Conservation (phyloP, 2,113 vertebrate genomes). For the Sarotherodon lohbergeri region DNA sequence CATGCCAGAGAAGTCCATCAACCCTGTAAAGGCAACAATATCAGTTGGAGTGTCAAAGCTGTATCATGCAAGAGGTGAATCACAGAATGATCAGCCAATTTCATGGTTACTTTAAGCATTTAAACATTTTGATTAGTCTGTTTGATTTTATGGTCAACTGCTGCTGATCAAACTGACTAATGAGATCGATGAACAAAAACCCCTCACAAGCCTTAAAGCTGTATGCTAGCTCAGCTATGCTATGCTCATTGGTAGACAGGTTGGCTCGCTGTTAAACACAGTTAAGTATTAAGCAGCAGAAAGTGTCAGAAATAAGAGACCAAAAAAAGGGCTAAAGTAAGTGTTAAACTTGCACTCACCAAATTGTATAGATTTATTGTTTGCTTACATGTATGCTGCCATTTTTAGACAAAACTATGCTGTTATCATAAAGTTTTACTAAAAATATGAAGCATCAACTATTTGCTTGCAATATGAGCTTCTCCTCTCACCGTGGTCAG, state of each 20-base stretch:
- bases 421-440: not conserved
- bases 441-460: not conserved
- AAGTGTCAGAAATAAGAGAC: not conserved
- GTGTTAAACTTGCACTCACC: not conserved
- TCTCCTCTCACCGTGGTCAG: conserved; percentile 78
- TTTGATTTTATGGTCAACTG: not conserved
- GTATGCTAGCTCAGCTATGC: not conserved
- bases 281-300: not conserved
- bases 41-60: not conserved
- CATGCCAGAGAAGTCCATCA: conserved; percentile 91
- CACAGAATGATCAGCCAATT: not conserved
- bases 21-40: conserved; percentile 67
- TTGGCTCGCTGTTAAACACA: not conserved
- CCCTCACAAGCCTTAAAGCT: not conserved
- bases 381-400: not conserved
- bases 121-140: not conserved
- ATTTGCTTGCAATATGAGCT: not conserved
- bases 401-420: not conserved
- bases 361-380: not conserved
- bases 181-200: not conserved
- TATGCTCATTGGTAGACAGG: not conserved
- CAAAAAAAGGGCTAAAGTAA: not conserved
- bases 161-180: not conserved
- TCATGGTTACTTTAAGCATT: not conserved
- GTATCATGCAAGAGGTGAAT: not conserved